These are phyloP conservation scores for Patella pellucida DNA, from an alignment of 2,888 invertebrate species.

Conservation along the genomic window DNA sequence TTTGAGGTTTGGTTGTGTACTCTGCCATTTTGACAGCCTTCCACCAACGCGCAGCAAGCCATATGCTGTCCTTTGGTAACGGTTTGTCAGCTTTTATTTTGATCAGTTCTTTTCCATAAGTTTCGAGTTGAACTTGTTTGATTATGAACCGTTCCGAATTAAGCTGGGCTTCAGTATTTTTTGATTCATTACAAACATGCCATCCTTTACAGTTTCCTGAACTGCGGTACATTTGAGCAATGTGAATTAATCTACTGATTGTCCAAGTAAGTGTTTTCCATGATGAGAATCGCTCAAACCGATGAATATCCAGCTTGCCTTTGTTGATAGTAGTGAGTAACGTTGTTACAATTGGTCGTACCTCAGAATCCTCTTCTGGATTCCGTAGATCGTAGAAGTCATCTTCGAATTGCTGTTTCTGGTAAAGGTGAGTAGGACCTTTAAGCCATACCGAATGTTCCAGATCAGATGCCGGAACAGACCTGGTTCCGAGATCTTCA, in stretches of 20 bases:
- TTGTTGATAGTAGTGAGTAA: not conserved
- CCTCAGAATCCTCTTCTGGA: constrained; percentile 26
- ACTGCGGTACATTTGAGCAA: not conserved
- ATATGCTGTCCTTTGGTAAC: constrained; percentile 2
- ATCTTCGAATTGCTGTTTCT: not conserved
- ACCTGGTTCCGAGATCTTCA: constrained; percentile 30
- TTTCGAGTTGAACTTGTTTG: constrained; percentile 16
- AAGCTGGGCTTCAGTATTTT: not conserved
- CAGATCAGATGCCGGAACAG: constrained; percentile 14
- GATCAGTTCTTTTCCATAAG: constrained; percentile 6
- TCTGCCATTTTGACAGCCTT: constrained; percentile 22
- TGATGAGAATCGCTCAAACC: not conserved
- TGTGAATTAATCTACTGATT: no score
- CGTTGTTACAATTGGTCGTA: constrained; percentile 17
- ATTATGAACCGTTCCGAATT: not conserved
- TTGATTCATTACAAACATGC: not conserved
- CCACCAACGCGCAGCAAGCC: constrained; percentile 18
- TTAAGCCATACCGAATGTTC: constrained; percentile 22
- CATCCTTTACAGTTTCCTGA: not conserved
- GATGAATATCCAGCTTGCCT: no score
- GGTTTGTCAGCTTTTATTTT: not conserved
- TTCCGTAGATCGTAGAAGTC: not conserved
- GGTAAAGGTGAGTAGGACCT: constrained; percentile 20
- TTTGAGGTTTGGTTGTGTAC: no score
- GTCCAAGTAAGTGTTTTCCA: constrained; percentile 12